Evolutionary conservation across 2,797 vertebrate species (phyloP).

Genomic region (Falco rusticolus): DNA sequence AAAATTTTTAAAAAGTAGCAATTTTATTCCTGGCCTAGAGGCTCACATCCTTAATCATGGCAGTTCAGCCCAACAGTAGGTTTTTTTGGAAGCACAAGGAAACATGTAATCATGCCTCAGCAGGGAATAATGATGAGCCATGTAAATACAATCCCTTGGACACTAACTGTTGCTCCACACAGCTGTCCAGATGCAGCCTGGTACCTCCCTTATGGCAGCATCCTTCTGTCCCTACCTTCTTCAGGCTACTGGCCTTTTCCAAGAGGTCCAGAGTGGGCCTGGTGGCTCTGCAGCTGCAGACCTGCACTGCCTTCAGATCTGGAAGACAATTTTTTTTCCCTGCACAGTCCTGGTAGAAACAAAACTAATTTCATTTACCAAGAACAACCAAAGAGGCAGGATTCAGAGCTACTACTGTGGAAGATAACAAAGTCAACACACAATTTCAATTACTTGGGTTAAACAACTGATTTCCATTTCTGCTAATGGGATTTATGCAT

Average conservation of each 20-base stretch:
- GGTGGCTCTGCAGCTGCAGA: neutral
- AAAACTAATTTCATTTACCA: neutral
- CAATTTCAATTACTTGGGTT: slow-evolving; percentile 16
- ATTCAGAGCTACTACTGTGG: neutral
- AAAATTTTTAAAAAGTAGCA: neutral
- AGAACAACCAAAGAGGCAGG: neutral
- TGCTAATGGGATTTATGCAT: slow-evolving; percentile 3
- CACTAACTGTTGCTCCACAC: neutral
- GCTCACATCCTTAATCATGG: neutral
- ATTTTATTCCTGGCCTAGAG: neutral
- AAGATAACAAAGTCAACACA: slow-evolving; percentile 9
- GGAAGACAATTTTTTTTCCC: neutral
- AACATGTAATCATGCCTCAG: neutral
- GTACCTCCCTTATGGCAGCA: neutral
- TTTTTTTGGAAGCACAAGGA: neutral
- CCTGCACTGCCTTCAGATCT: neutral
- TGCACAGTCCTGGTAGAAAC: neutral
- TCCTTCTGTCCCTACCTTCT: neutral
- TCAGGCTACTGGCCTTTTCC: neutral
- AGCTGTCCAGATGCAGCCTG: neutral
- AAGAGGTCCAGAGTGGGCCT: neutral
- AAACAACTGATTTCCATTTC: slow-evolving; percentile 7
- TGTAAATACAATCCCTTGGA: neutral
- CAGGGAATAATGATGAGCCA: neutral
- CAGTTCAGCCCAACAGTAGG: neutral